Conservation (phyloP, 2,797 vertebrate species). For the Poliocrania exsul region DNA sequence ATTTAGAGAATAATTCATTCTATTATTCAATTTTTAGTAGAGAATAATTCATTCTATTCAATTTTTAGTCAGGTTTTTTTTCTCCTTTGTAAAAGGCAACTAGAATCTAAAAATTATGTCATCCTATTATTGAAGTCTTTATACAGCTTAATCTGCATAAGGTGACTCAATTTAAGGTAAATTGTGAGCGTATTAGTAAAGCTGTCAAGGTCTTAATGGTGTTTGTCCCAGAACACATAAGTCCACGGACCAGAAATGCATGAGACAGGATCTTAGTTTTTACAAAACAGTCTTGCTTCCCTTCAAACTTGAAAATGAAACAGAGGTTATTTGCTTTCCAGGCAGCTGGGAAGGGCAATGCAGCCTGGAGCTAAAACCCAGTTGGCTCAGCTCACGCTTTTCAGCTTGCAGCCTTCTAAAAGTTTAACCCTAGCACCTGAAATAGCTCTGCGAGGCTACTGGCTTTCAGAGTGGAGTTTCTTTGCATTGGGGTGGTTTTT, state of each 20-base stretch:
- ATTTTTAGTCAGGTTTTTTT: not conserved
- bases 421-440: not conserved
- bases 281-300: not conserved
- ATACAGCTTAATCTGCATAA: not conserved
- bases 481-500: not conserved
- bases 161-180: not conserved
- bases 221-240: not conserved
- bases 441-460: not conserved
- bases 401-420: not conserved
- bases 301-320: not conserved
- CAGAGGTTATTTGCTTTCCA: not conserved
- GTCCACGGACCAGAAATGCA: not conserved
- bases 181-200: not conserved
- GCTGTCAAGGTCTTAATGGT: not conserved
- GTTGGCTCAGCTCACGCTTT: not conserved
- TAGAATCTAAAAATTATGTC: not conserved
- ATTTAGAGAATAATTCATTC: not conserved
- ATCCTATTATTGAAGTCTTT: not conserved
- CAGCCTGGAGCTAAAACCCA: not conserved
- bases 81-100: not conserved
- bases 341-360: fast-evolving
- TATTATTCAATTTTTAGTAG: not conserved
- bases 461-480: not conserved
- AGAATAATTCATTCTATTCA: not conserved
- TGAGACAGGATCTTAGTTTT: not conserved